Conservation (phyloP, 2,888 invertebrate genomes). For the Lasioglossum malachurum region DNA sequence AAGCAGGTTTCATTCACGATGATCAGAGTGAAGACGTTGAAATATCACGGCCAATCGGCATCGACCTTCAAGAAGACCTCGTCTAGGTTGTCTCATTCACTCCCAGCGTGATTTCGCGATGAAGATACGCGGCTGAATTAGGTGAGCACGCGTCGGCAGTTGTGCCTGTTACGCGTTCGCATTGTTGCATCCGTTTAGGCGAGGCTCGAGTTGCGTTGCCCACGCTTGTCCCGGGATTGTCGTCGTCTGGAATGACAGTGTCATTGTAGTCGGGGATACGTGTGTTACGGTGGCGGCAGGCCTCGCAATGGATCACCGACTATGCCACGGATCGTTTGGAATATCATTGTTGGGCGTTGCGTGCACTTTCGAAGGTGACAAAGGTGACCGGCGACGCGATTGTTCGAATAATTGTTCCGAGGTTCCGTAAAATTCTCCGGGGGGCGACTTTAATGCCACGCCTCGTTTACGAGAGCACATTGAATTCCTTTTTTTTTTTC, state of each 20-base stretch:
- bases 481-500: background rate
- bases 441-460: slow-evolving; percentile 33
- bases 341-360: slow-evolving; percentile 70
- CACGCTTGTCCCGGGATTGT: slow-evolving; percentile 71
- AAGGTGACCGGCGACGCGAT: slow-evolving; percentile 59
- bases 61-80: slow-evolving; percentile 46
- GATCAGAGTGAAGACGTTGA: background rate
- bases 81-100: slow-evolving; percentile 25
- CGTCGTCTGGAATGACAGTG: slow-evolving; percentile 71
- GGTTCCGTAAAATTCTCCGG: slow-evolving; percentile 9
- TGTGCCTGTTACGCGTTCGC: slow-evolving; percentile 45
- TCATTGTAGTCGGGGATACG: slow-evolving; percentile 64
- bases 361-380: slow-evolving; percentile 66
- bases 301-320: slow-evolving; percentile 76
- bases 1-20: slow-evolving; percentile 32
- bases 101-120: background rate
- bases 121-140: background rate
- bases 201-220: slow-evolving; percentile 76
- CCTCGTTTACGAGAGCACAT: slow-evolving; percentile 23
- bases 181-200: slow-evolving; percentile 76
- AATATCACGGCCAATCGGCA: slow-evolving; percentile 26
- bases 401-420: slow-evolving; percentile 49
- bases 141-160: slow-evolving; percentile 38
- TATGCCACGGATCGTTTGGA: slow-evolving; percentile 73
- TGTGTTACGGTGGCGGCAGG: slow-evolving; percentile 51